Percentiles rank a stretch among this genome's conserved stretches.
These are phyloP conservation scores for Melanotaenia maccullochi DNA, from an alignment of 2,797 vertebrate species.

Conservation along the genomic window DNA sequence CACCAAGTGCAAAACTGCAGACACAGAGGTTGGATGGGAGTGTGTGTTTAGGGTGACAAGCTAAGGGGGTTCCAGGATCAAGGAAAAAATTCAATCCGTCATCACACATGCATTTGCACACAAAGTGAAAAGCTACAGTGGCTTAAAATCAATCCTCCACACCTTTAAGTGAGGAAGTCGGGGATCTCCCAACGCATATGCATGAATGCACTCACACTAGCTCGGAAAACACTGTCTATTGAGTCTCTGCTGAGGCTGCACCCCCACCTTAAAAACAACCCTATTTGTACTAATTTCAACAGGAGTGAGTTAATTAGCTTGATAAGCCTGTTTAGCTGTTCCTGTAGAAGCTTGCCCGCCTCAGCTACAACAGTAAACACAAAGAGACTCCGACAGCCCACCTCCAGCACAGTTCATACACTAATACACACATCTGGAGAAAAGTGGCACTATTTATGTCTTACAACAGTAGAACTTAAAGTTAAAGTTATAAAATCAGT, in stretches of 20 bases:
- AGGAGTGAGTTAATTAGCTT: constrained; percentile 9
- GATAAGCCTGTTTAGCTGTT: constrained; percentile 7
- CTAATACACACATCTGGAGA: background rate
- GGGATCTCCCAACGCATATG: constrained; percentile 32
- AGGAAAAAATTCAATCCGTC: constrained; percentile 42
- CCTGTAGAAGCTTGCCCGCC: background rate
- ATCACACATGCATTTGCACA: constrained; percentile 13
- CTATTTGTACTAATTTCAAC: constrained; percentile 16
- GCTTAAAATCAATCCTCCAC: constrained; percentile 57
- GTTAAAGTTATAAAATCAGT: too few relatives aligned
- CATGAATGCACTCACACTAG: constrained; percentile 7
- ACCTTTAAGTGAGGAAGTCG: constrained; percentile 44
- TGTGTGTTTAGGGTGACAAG: constrained; percentile 44
- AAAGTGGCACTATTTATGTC: background rate
- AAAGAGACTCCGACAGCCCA: background rate
- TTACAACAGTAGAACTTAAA: background rate
- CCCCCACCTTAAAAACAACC: constrained; percentile 9
- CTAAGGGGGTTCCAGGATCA: constrained; percentile 40
- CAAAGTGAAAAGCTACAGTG: constrained; percentile 35
- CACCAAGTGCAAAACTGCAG: constrained; percentile 9
- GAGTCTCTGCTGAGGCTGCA: constrained; percentile 16
- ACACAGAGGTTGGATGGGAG: constrained; percentile 8
- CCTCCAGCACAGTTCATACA: background rate
- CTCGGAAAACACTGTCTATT: constrained; percentile 4
- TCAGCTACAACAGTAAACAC: background rate